Evolutionary conservation across 2,888 invertebrate species (phyloP).

Genomic region (Drosophila maculinotata): DNA sequence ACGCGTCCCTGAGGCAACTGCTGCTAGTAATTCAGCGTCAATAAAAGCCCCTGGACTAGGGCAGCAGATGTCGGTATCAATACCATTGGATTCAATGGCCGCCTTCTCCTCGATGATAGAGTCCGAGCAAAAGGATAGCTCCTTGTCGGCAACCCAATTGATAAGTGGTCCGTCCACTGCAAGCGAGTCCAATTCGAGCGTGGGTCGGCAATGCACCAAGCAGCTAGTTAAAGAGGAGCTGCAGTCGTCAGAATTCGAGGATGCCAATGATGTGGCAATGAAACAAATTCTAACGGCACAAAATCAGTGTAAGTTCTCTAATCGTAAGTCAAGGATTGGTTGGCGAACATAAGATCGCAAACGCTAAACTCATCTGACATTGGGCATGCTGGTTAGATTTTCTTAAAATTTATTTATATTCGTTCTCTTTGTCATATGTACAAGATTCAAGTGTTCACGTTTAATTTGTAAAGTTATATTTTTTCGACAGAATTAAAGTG

Average conservation of each 20-base stretch:
- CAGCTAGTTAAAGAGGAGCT: not conserved
- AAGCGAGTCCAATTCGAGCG: slow-evolving; percentile 6
- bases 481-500: slow-evolving; percentile 2
- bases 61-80: slow-evolving; percentile 1
- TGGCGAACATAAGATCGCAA: slow-evolving; percentile 24
- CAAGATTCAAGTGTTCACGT: not conserved
- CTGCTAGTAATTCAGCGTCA: slow-evolving; percentile 14
- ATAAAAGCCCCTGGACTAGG: not conserved
- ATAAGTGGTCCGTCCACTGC: not conserved
- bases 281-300: slow-evolving; percentile 6
- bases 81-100: slow-evolving; percentile 19
- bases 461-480: not conserved
- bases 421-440: not conserved
- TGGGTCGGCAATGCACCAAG: not conserved
- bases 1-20: slow-evolving; percentile 80
- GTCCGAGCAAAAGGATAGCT: not conserved
- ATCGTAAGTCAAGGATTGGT: slow-evolving; percentile 13
- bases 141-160: not conserved
- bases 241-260: slow-evolving; percentile 6
- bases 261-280: slow-evolving; percentile 22
- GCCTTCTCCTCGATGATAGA: slow-evolving; percentile 46
- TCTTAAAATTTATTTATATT: not conserved
- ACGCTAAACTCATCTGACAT: not conserved
- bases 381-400: slow-evolving; percentile 7
- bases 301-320: slow-evolving; percentile 46